A percentile compares a stretch with the other conserved stretches of the same genome.
Evolutionary conservation across 2,888 invertebrate species (phyloP).

Genomic region (Cabera pusaria): DNA sequence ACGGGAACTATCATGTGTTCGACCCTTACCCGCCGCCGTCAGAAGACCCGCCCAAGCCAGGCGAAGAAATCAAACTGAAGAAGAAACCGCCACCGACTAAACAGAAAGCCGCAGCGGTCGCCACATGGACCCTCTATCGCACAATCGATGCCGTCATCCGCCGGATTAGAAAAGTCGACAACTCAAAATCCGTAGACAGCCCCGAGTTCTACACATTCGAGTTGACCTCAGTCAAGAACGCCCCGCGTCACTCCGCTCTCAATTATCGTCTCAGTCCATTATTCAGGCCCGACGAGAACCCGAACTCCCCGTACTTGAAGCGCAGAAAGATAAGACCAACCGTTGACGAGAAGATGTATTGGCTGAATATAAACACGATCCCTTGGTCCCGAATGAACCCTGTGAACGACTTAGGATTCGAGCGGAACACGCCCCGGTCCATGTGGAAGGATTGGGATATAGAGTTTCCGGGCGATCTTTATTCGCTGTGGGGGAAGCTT

Average conservation of each 20-base stretch:
- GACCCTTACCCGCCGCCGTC: slow-evolving; percentile 80
- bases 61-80: slow-evolving; percentile 11
- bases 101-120: slow-evolving; percentile 44
- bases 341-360: slow-evolving; percentile 78
- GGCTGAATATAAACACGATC: slow-evolving; percentile 64
- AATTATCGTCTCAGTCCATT: slow-evolving; percentile 71
- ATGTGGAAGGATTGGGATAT: slow-evolving; percentile 87
- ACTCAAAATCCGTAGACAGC: slow-evolving; percentile 39
- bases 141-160: slow-evolving; percentile 55
- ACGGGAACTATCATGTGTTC: slow-evolving; percentile 84
- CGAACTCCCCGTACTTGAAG: slow-evolving; percentile 61
- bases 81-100: slow-evolving; percentile 11
- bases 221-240: slow-evolving; percentile 79
- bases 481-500: slow-evolving; percentile 86
- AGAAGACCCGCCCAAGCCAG: slow-evolving; percentile 37
- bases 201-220: slow-evolving; percentile 83
- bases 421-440: slow-evolving; percentile 56
- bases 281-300: slow-evolving; percentile 67
- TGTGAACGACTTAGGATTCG: slow-evolving; percentile 62
- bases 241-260: slow-evolving; percentile 71
- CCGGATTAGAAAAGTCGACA: slow-evolving; percentile 53
- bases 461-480: slow-evolving; percentile 86
- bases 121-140: slow-evolving; percentile 75
- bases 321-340: slow-evolving; percentile 50
- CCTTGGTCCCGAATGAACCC: slow-evolving; percentile 70